Evolutionary conservation across 2,888 invertebrate genomes (phyloP), one percentile per base, ranked within the genome.

Genomic region (Pachycephus smyrnensis): DNA sequence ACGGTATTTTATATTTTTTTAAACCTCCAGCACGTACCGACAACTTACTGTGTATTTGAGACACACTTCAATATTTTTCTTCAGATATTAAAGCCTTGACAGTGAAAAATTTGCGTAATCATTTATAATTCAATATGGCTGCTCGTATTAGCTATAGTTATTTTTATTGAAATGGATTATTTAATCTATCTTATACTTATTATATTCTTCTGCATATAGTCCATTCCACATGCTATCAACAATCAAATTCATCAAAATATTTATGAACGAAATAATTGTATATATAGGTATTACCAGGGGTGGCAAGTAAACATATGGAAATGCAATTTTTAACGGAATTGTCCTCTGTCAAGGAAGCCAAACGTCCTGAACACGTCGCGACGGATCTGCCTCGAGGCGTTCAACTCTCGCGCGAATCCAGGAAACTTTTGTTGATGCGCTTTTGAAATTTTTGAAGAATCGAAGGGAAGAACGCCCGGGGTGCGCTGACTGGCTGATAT

Each of bases 401-500:
- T 74, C 11, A 6, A 12, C 30, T 30, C 36, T 74, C 74, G 74
- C 33, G 74, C 74, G 35, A 36, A 33, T 74, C 36, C n/a, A 30
- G 23, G 30, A 30, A 35, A 74, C 37, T 74, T 73, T 79, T 79
- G 73, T 79, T n/a, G 76, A 73, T 31, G 35, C 32, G 69, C 79
- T 76, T 75, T 79, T 75, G 80, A 80, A 80, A 80, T 79, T 75
- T 77, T 76, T 69, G 76, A 80, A 80, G 80, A 82, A 82, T 82
- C 82, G 77, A 83, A 83, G 81, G 83, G 79, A 84, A 82, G 85
- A 85, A 86, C 88, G 84, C 90, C 90, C 84, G 88, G 85, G 77
- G 90, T 84, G 88, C 86, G 89, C 85, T 89, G 89, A 90, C 89
- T 89, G 82, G 79, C 87, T 88, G 88, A 90, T 88, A 85, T 89